Conservation (phyloP, 1,140 invertebrate species). For the Drosophila trapezifrons region DNA sequence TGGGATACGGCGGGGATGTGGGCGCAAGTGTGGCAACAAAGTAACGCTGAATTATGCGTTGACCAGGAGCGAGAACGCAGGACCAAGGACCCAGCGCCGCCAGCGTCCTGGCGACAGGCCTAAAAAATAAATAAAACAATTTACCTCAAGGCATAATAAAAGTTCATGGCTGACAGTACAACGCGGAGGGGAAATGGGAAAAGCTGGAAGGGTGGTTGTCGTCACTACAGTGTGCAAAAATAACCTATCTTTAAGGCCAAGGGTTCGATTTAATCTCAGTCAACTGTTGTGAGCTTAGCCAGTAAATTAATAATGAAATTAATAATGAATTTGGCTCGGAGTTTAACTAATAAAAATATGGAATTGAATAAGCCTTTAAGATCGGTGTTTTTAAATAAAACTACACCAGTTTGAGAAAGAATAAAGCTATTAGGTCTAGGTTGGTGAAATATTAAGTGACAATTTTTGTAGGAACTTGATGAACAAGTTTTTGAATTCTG, state of each 20-base stretch:
- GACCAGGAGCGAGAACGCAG: conserved; percentile 39
- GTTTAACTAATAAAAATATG: no score
- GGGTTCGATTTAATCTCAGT: not conserved
- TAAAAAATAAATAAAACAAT: conserved; percentile 83
- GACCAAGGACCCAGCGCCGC: conserved; percentile 8
- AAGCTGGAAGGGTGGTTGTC: conserved; percentile 13
- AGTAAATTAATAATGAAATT: no score
- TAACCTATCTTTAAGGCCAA: not conserved
- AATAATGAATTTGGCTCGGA: no score
- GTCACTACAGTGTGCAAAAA: conserved; percentile 14
- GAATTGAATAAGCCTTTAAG: no score
- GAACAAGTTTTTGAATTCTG: no score
- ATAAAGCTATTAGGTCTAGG: no score
- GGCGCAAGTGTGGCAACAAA: conserved; percentile 45
- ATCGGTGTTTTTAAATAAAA: no score
- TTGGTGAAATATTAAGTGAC: no score
- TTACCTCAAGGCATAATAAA: conserved; percentile 81
- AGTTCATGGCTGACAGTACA: conserved; percentile 76
- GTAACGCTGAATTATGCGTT: conserved; percentile 73
- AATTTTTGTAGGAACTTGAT: no score
- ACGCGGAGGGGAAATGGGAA: conserved; percentile 11
- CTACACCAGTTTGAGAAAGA: no score
- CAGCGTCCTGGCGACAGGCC: conserved; percentile 50
- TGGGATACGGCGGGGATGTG: conserved; percentile 8
- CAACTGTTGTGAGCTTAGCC: no score